Percentiles rank a stretch among this genome's conserved stretches.
Evolutionary conservation across 1,140 invertebrate species (phyloP).

Genomic region (Magallana ariakensis): DNA sequence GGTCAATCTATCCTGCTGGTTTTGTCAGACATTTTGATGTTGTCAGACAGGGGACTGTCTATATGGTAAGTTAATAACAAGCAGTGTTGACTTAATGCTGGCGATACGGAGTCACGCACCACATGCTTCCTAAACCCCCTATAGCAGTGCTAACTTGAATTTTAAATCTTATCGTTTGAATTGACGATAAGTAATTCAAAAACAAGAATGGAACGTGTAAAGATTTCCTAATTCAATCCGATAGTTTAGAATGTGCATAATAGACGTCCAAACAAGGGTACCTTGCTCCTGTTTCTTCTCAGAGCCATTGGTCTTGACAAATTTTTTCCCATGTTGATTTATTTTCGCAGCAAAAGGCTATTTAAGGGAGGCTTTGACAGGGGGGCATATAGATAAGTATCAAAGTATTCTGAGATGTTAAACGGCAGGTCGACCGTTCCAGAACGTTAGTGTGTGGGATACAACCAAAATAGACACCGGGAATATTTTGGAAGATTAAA

Average conservation of each 20-base stretch:
- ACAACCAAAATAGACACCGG: too few relatives aligned
- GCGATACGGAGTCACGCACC: conserved; percentile 21
- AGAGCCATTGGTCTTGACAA: not conserved
- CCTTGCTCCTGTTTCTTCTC: not conserved
- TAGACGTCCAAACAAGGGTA: conserved; percentile 16
- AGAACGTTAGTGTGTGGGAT: not conserved
- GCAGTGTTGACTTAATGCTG: conserved; percentile 10
- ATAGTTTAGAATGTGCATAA: conserved; percentile 12
- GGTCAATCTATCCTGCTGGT: not conserved
- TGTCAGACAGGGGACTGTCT: not conserved
- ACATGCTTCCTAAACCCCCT: conserved; percentile 16
- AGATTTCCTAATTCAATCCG: conserved; percentile 44
- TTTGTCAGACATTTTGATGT: conserved; percentile 1
- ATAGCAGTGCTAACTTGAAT: conserved; percentile 43
- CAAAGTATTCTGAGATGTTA: not conserved
- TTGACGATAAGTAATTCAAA: conserved; percentile 41
- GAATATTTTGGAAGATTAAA: too few relatives aligned
- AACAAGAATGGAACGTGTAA: conserved; percentile 53
- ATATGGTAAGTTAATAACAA: conserved; percentile 28
- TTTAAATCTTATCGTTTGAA: conserved; percentile 52
- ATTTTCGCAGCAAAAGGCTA: not conserved
- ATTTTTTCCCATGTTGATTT: conserved; percentile 9
- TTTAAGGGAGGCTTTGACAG: not conserved
- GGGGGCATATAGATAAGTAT: not conserved
- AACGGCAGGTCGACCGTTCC: not conserved